These are phyloP conservation scores for Coccyzus lansbergi DNA, from an alignment of 2,797 vertebrate genomes.

Conservation along the genomic window DNA sequence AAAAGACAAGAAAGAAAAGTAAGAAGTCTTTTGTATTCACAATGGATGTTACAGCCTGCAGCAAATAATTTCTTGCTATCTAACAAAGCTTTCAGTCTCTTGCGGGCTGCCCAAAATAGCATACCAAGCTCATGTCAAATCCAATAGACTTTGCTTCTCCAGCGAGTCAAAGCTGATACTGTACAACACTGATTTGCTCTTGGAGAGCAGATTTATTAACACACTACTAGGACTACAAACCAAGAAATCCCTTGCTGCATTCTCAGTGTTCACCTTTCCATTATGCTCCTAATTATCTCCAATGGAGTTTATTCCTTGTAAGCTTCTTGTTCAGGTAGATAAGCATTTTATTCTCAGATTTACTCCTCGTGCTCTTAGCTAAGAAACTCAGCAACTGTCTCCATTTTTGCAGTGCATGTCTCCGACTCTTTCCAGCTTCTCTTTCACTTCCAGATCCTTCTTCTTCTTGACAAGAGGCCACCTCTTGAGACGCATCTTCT, in stretches of 20 bases:
- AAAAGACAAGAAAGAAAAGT: background rate
- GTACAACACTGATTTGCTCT: background rate
- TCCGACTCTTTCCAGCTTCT: background rate
- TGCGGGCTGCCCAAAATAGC: constrained; percentile 6
- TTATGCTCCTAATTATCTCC: background rate
- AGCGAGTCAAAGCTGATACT: background rate
- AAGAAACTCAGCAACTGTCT: background rate
- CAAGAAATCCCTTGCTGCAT: background rate
- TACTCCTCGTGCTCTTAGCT: background rate
- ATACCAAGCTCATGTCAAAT: background rate
- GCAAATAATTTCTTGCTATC: background rate
- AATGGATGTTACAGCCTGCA: background rate
- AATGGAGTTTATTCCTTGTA: constrained; percentile 13
- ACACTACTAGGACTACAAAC: background rate
- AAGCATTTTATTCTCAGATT: background rate
- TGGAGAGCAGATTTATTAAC: background rate
- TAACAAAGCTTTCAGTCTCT: background rate
- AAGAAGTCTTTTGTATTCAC: background rate
- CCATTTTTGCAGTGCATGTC: background rate
- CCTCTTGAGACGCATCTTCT: background rate
- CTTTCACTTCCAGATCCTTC: background rate
- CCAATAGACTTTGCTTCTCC: background rate
- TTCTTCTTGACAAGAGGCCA: background rate
- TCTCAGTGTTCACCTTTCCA: background rate
- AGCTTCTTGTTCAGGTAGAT: background rate